Conservation (phyloP, 1,140 invertebrate genomes). For the Cepaea nemoralis region DNA sequence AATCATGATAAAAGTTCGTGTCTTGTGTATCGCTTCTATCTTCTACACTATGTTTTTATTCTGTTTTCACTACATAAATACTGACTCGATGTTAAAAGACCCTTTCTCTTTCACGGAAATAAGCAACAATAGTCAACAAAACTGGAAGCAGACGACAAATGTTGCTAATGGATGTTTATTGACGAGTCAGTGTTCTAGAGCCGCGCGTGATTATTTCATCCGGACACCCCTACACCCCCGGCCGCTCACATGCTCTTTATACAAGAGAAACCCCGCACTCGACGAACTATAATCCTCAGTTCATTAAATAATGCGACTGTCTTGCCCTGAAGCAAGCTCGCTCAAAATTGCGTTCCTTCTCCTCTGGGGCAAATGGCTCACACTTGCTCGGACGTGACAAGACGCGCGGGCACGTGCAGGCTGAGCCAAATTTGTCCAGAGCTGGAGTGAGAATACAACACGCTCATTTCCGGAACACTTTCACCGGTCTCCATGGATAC, state of each 20-base stretch:
- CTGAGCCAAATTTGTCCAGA: background rate
- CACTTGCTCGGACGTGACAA: constrained; percentile 3
- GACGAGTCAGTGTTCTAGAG: background rate
- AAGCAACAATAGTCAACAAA: too few relatives aligned
- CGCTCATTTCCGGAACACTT: background rate
- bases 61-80: too few relatives aligned
- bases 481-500: background rate
- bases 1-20: too few relatives aligned
- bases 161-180: background rate
- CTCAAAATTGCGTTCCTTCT: background rate
- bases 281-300: background rate
- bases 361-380: background rate
- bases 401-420: constrained; percentile 3
- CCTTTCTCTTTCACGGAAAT: too few relatives aligned
- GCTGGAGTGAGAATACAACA: background rate
- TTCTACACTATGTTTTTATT: too few relatives aligned
- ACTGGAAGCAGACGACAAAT: background rate
- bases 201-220: background rate
- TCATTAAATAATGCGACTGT: background rate
- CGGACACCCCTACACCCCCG: background rate
- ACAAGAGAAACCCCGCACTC: background rate
- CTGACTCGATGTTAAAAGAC: too few relatives aligned
- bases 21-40: too few relatives aligned
- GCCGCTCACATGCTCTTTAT: background rate
- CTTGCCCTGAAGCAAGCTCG: background rate